A percentile compares a stretch with the other conserved stretches of the same genome.
Evolutionary conservation across 2,797 vertebrate genomes (phyloP).

Genomic region (Sebastes goodei): DNA sequence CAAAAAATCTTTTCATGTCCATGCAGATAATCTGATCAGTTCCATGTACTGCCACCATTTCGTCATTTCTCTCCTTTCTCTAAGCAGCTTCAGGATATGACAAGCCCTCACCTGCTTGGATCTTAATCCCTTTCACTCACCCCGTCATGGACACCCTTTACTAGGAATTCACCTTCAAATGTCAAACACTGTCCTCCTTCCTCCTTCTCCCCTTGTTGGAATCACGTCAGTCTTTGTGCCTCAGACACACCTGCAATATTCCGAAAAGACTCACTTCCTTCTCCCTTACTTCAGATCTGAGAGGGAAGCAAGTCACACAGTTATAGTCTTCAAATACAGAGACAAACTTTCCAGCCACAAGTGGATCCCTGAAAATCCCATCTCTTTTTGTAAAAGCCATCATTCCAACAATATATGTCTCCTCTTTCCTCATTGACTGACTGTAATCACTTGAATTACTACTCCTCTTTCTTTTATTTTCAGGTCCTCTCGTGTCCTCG

Average conservation of each 20-base stretch:
- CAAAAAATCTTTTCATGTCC: too few species aligned
- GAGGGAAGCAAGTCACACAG: background rate
- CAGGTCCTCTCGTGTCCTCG: background rate
- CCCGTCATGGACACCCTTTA: too few species aligned
- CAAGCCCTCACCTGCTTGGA: too few species aligned
- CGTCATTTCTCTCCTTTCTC: too few species aligned
- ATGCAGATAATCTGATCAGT: too few species aligned
- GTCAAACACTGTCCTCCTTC: background rate
- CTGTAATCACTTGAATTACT: background rate
- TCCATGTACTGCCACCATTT: too few species aligned
- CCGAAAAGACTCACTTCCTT: background rate
- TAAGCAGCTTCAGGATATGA: too few species aligned
- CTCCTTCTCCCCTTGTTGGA: background rate
- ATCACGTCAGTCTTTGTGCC: background rate
- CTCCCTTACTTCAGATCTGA: background rate
- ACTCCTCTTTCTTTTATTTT: background rate
- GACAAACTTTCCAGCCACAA: background rate
- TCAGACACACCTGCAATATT: background rate
- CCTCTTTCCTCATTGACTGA: background rate
- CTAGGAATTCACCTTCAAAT: too few species aligned
- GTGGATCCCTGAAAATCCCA: background rate
- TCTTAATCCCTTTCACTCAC: too few species aligned
- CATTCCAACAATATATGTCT: too few species aligned
- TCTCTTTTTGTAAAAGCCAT: background rate
- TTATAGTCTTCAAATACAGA: background rate